phyloP scores from a whole-genome alignment of 2,888 invertebrate genomes.

The Phrixothrix hirtus region DNA sequence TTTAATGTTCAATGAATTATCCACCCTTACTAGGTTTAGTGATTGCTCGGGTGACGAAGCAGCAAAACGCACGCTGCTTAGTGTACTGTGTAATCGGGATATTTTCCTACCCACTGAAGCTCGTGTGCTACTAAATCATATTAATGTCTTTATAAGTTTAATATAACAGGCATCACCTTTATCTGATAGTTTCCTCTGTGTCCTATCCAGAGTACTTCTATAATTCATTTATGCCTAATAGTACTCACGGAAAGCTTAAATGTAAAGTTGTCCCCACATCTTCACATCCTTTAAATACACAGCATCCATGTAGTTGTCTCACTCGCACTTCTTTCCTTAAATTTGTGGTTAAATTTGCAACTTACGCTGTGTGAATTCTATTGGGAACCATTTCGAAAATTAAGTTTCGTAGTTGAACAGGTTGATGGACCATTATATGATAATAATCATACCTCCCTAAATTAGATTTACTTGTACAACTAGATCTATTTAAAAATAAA shows the following conservation, averaged over 20 bases:
- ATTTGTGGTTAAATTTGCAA: too few relatives aligned
- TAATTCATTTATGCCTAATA: not conserved
- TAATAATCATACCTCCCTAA: too few relatives aligned
- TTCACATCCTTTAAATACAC: not conserved
- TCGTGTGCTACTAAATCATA: constrained; percentile 25
- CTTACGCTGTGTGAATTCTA: too few relatives aligned
- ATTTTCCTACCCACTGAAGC: constrained; percentile 25
- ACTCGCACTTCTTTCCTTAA: too few relatives aligned
- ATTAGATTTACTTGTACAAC: too few relatives aligned
- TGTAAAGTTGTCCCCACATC: not conserved
- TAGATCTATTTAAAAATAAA: too few relatives aligned
- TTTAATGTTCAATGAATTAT: too few relatives aligned
- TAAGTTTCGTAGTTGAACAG: too few relatives aligned
- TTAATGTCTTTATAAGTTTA: constrained; percentile 27
- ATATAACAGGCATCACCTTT: constrained; percentile 10
- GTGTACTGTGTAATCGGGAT: constrained; percentile 29
- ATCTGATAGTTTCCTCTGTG: not conserved
- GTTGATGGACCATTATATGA: too few relatives aligned
- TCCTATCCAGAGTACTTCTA: not conserved
- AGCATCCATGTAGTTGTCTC: not conserved
- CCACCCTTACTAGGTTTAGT: too few relatives aligned
- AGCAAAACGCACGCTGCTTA: constrained; percentile 18
- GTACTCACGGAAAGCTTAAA: not conserved
- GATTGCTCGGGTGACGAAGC: not conserved
- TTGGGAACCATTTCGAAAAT: too few relatives aligned